Evolutionary conservation across 1,140 invertebrate genomes (phyloP).

Genomic region (silkworm (Bombyx mori)): ASM3026992v2 NC_085119.1:10418501-10419000

Average conservation of each 20-base stretch:
- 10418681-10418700: slow-evolving; percentile 70
- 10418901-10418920: slow-evolving; percentile 78
- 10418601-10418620: slow-evolving; percentile 72
- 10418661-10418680: slow-evolving; percentile 73
- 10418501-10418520: slow-evolving; percentile 71
- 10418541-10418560: slow-evolving; percentile 74
- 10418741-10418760: slow-evolving; percentile 72
- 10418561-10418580: slow-evolving; percentile 73
- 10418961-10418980: slow-evolving; percentile 68
- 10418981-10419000: slow-evolving; percentile 77
- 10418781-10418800: slow-evolving; percentile 55
- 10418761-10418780: slow-evolving; percentile 72
- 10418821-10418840: slow-evolving; percentile 65
- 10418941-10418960: slow-evolving; percentile 71
- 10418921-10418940: slow-evolving; percentile 79
- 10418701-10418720: slow-evolving; percentile 81
- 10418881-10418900: slow-evolving; percentile 70
- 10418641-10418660: slow-evolving; percentile 72
- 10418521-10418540: slow-evolving; percentile 72
- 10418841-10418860: slow-evolving; percentile 42
- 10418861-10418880: slow-evolving; percentile 62
- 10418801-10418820: slow-evolving; percentile 64
- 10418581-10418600: slow-evolving; percentile 69
- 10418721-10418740: slow-evolving; percentile 72
- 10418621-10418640: slow-evolving; percentile 68